Evolutionary conservation across 2,888 invertebrate species (phyloP), one percentile per base, ranked within the genome.

Genomic region (Octonoba sinensis): DNA sequence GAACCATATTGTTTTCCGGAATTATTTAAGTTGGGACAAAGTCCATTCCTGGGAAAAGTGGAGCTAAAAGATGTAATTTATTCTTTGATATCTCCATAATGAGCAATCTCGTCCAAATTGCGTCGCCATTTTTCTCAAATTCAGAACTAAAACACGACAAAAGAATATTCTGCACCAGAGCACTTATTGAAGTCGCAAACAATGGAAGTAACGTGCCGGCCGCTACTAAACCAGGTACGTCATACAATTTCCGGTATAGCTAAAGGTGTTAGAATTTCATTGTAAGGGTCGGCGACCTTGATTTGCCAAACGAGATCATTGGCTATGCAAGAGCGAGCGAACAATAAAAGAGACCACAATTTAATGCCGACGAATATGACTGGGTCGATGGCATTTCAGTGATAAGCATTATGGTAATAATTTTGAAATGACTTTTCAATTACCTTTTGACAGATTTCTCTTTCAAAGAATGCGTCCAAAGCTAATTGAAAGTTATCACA

Each of bases 251-350:
- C 78, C 78, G 78, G 78, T 60, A 36, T 3, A 20, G 60, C n/a
- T 27, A 46, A 36, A 78, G 71, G 77, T 78, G 77, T 71, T 78
- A 71, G 65, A 49, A 70, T 69, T 71, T 65, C 71, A 71, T 71
- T 59, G 71, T 75, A 49, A 75, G 65, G 78, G 78, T 79, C 72
- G 66, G 65, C 72, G 70, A 79, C 78, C 78, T 72, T 79, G 67
- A 67, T 60, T 67, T 65, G 24, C 20, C 46, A 70, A 70, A 70
- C 18, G 46, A 56, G 57, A 56, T 54, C 56, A 77, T 77, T 78
- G 70, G 57, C 54, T 71, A 78, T 78, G 77, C 71, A 56, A 57
- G 22, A 67, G 47, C 27, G 27, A 56, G 54, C 46, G n/a, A 66
- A 74, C 49, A 72, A 74, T 36, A 66, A 57, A 57, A 62, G 66